Conservation (phyloP, 1,140 invertebrate species). For the Lysiphlebus fabarum region DNA sequence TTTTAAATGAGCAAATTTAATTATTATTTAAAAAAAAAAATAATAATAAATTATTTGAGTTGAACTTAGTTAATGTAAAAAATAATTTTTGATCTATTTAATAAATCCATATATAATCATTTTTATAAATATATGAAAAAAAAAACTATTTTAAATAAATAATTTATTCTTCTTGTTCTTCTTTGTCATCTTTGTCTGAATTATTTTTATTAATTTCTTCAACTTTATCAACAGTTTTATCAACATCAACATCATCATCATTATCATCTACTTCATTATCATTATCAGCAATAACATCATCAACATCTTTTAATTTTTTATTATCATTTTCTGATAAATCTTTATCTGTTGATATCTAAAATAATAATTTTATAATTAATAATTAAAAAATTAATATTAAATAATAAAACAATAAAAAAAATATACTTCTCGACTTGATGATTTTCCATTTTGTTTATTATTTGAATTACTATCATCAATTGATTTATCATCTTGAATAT, state of each 20-base stretch:
- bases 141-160: slow-evolving; percentile 7
- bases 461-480: slow-evolving; percentile 41
- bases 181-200: slow-evolving; percentile 48
- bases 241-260: slow-evolving; percentile 41
- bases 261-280: slow-evolving; percentile 37
- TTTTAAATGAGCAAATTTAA: no score
- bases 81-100: no score
- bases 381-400: slow-evolving; percentile 22
- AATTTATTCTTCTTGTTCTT: slow-evolving; percentile 51
- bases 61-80: no score
- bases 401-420: slow-evolving; percentile 12
- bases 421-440: slow-evolving; percentile 54
- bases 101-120: no score
- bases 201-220: slow-evolving; percentile 44
- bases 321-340: slow-evolving; percentile 48
- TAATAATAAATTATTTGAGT: no score
- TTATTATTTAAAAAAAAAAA: no score
- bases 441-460: slow-evolving; percentile 52
- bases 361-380: slow-evolving; percentile 27
- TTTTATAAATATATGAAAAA: slow-evolving; percentile 12
- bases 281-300: slow-evolving; percentile 35
- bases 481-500: slow-evolving; percentile 51
- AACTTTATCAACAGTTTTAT: slow-evolving; percentile 19
- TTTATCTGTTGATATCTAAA: slow-evolving; percentile 53
- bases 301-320: slow-evolving; percentile 29